These are phyloP conservation scores for Pseudoatta argentina DNA, from an alignment of 1,140 invertebrate genomes.

Conservation along the genomic window DNA sequence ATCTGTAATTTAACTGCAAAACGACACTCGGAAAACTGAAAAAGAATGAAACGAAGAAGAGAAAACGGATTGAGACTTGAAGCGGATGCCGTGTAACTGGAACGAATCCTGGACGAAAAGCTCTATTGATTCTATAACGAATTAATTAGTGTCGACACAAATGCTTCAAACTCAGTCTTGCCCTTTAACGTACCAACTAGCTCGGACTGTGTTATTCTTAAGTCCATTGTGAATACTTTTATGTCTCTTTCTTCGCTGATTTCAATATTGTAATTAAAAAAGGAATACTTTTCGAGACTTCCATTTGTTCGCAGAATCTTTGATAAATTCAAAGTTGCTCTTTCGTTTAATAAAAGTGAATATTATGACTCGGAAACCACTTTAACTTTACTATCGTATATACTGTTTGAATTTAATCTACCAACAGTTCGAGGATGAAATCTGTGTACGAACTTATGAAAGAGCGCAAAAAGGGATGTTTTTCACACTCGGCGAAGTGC, in stretches of 20 bases:
- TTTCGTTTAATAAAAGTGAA: not conserved
- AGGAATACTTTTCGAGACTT: not conserved
- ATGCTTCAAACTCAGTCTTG: constrained; percentile 6
- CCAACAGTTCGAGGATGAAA: not conserved
- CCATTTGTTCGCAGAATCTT: not conserved
- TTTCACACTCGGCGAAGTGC: constrained; percentile 31
- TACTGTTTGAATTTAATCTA: not conserved
- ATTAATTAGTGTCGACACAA: constrained; percentile 67
- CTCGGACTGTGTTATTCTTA: constrained; percentile 30
- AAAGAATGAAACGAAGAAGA: constrained; percentile 51
- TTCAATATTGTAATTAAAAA: not conserved
- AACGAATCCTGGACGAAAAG: constrained; percentile 36
- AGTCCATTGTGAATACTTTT: constrained; percentile 34
- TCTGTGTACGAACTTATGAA: constrained; percentile 12
- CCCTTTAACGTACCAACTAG: constrained; percentile 23
- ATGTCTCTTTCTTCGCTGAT: not conserved
- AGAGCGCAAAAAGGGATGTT: constrained; percentile 25
- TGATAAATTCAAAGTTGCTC: not conserved
- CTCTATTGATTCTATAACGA: constrained; percentile 69
- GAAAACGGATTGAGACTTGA: constrained; percentile 65
- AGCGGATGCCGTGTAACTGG: constrained; percentile 43
- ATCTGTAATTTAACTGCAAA: constrained; percentile 58
- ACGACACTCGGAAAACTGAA: constrained; percentile 24
- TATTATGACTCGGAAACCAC: not conserved
- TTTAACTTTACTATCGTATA: constrained; percentile 11